Conservation (phyloP, 1,140 invertebrate genomes). For the Acromyrmex charruanus region DNA sequence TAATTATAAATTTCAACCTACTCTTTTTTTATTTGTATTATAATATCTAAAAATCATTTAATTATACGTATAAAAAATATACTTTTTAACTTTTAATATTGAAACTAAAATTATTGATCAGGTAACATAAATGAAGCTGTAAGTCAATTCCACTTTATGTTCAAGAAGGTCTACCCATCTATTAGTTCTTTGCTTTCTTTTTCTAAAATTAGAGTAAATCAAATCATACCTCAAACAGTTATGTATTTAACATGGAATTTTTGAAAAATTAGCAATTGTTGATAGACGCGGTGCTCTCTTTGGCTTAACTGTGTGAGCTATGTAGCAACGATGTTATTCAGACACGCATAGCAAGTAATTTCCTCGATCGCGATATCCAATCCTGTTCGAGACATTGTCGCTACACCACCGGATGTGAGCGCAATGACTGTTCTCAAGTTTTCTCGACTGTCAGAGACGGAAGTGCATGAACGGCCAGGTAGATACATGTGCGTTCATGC, state of each 20-base stretch:
- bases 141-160: too few relatives aligned
- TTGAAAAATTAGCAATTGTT: not conserved
- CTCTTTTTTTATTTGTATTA: not conserved
- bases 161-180: not conserved
- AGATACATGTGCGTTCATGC: conserved; percentile 33
- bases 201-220: not conserved
- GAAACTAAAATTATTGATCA: not conserved
- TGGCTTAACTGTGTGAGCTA: too few relatives aligned
- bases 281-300: not conserved
- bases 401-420: conserved; percentile 38
- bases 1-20: not conserved
- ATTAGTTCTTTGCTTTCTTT: not conserved
- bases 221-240: not conserved
- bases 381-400: conserved; percentile 29
- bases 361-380: conserved; percentile 23
- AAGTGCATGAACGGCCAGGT: conserved; percentile 50
- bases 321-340: too few relatives aligned
- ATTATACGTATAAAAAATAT: not conserved
- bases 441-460: conserved; percentile 60
- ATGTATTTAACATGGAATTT: not conserved
- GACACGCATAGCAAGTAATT: not conserved
- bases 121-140: not conserved
- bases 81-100: not conserved
- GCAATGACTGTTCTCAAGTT: conserved; percentile 49
- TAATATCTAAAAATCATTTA: not conserved